Percentiles rank a stretch among this genome's conserved stretches.
Evolutionary conservation across 2,888 invertebrate species (phyloP).

Genomic region (Ennomos erosarius): DNA sequence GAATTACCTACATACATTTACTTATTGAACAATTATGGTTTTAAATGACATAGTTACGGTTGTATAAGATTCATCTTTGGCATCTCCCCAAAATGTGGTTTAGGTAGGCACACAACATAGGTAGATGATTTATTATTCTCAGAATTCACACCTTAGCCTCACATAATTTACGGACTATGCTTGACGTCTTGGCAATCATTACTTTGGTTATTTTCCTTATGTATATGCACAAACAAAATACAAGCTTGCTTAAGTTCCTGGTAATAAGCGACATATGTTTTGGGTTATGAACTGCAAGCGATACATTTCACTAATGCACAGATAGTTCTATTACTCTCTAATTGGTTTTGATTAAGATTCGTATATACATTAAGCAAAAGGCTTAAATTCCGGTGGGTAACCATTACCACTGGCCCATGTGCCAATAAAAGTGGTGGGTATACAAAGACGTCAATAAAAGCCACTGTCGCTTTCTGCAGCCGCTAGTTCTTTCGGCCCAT

Average conservation of each 20-base stretch:
- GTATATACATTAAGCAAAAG: constrained; percentile 52
- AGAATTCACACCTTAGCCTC: too few species aligned
- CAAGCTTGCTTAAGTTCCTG: constrained; percentile 66
- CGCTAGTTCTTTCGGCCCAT: constrained; percentile 76
- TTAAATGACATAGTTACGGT: too few species aligned
- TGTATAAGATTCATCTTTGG: too few species aligned
- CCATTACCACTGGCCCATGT: constrained; percentile 57
- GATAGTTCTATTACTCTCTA: constrained; percentile 39
- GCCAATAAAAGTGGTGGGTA: constrained; percentile 75
- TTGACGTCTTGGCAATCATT: background rate
- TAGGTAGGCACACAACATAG: too few species aligned
- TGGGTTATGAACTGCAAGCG: constrained; percentile 49
- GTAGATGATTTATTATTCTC: too few species aligned
- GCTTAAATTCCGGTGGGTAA: constrained; percentile 56
- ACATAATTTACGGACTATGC: too few species aligned
- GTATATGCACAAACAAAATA: constrained; percentile 35
- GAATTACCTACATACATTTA: too few species aligned
- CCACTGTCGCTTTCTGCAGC: constrained; percentile 77
- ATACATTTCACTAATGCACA: constrained; percentile 53
- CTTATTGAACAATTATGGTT: too few species aligned
- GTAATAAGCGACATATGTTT: constrained; percentile 56
- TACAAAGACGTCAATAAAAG: constrained; percentile 74
- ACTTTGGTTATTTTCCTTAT: constrained; percentile 51
- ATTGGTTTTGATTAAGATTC: constrained; percentile 37
- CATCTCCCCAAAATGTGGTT: too few species aligned